phyloP scores from a whole-genome alignment of 2,797 vertebrate species.

The Strix occidentalis region DNA sequence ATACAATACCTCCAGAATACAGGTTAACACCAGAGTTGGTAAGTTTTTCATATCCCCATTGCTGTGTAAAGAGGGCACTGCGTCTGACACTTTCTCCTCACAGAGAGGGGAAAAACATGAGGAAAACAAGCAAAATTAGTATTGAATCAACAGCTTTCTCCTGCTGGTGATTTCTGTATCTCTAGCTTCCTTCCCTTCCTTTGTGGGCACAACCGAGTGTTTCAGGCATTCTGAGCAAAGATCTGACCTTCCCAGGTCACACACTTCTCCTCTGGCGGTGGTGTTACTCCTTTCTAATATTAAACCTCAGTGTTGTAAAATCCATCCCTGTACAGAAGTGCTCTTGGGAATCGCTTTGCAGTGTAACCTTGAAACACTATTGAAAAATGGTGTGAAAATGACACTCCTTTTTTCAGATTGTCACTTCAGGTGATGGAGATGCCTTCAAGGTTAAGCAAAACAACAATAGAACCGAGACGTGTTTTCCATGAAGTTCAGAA shows the following conservation, averaged over 20 bases:
- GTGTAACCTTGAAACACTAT: neutral
- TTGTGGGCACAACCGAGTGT: neutral
- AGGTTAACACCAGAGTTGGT: slow-evolving; percentile 65
- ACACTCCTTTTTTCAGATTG: neutral
- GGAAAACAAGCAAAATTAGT: neutral
- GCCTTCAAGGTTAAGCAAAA: neutral
- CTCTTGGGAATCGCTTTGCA: neutral
- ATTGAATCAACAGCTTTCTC: neutral
- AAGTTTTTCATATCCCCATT: neutral
- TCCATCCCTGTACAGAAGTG: neutral
- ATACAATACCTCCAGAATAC: slow-evolving; percentile 72
- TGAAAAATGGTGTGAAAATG: neutral
- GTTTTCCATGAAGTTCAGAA: neutral
- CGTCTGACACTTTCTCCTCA: neutral
- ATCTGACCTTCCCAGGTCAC: neutral
- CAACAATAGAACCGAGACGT: neutral
- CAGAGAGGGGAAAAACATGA: fast-evolving
- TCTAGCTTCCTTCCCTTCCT: neutral
- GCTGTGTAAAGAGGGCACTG: neutral
- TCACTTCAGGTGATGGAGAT: neutral
- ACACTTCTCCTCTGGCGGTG: neutral
- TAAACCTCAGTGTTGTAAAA: neutral
- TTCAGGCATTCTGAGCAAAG: neutral
- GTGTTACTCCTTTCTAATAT: neutral
- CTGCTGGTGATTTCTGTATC: neutral